Base-by-base conservation (phyloP, 1,140 invertebrate species). In the Neuroterus valhalla region DNA sequence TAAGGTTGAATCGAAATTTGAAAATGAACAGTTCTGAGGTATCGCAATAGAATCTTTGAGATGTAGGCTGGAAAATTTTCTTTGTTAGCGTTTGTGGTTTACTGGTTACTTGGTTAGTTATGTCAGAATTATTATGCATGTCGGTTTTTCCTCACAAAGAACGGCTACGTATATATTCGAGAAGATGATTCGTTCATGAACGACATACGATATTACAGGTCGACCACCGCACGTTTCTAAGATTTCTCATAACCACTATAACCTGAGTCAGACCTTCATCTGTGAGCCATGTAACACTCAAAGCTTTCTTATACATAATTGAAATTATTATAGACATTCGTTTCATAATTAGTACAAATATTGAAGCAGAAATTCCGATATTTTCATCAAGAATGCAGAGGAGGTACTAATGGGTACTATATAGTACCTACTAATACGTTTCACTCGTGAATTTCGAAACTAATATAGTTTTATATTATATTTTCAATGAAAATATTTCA, bases 181-280 rank as follows among this genome's bases (percentile, higher is more conserved):
- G 55, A 62, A 26, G 55, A 62, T 62, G 23, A 62, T 62, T 62
- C 26, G 55, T 62, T 62, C 31, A 62, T 31, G 23, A 26, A 14
- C 14, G 52, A 62, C 23, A 62, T 62, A 31, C 52, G 52, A 62
- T 62, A 38, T 62, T 44, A 23, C 55, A 46, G 68, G 52, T 70
- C 68, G 68, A 75, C 50, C 73, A 75, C 52, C 67, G 68, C 73
- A 66, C 73, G 70, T 52, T 75, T 75, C 73, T 70, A 75, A 70
- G 73, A 75, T 75, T 75, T 75, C 73, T 75, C 50, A 68, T 26
- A 26, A 26, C 26, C 12, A 66, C 44, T 62, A 48, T 68, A 31
- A 46, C 19, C 38, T 45, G 3, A 23, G 42, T 5, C 14, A 44
- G 23, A 26, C 38, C 6, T 68, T 3, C 44, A 15, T 62, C 12